phyloP scores from a whole-genome alignment of 2,797 vertebrate species.

The Erethizon dorsatum region DNA sequence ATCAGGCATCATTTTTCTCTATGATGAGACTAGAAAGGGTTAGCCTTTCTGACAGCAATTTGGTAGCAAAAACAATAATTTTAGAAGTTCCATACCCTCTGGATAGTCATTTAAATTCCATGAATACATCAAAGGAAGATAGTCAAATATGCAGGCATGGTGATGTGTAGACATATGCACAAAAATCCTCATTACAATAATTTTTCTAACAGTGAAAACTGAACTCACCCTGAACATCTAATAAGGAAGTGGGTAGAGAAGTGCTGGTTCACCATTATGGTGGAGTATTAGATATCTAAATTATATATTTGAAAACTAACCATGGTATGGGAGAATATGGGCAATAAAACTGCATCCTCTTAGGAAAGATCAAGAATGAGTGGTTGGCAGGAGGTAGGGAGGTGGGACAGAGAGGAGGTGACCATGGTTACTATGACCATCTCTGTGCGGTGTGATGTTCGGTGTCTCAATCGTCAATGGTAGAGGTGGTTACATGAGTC shows the following conservation, averaged over 20 bases:
- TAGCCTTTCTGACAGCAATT: slow-evolving; percentile 11
- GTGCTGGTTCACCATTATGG: not conserved
- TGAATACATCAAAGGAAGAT: not conserved
- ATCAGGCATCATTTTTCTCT: not conserved
- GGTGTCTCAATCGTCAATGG: not conserved
- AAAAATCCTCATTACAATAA: not conserved
- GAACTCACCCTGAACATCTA: not conserved
- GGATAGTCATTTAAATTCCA: slow-evolving; percentile 1
- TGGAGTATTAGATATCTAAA: not conserved
- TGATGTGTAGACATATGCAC: not conserved
- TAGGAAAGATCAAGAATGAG: not conserved
- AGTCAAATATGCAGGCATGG: not conserved
- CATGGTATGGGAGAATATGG: not conserved
- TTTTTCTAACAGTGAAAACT: not conserved
- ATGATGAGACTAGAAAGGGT: not conserved
- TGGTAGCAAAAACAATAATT: not conserved
- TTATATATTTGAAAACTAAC: not conserved
- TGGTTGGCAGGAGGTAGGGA: not conserved
- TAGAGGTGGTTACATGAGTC: not conserved
- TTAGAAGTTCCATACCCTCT: not conserved
- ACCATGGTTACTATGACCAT: not conserved
- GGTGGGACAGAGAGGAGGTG: not conserved
- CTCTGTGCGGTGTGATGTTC: not conserved
- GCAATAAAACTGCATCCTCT: not conserved
- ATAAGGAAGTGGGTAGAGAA: not conserved